Percentiles rank a stretch among this genome's conserved stretches.
These are phyloP conservation scores for Darevskia nairensis DNA, from an alignment of 2,797 vertebrate genomes.

Conservation along the genomic window DNA sequence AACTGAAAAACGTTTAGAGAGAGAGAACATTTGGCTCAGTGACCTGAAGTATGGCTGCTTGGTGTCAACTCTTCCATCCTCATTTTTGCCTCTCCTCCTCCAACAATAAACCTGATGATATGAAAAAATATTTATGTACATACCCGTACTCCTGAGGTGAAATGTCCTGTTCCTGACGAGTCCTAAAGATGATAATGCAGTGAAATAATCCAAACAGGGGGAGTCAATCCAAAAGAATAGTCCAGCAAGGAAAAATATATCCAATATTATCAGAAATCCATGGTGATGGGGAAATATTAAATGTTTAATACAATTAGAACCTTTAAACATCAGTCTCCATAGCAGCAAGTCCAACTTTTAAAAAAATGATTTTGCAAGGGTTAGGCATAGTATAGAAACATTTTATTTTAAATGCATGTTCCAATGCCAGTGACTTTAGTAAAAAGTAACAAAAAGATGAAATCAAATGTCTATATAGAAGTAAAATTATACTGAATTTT, in stretches of 20 bases:
- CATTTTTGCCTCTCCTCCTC: constrained; percentile 54
- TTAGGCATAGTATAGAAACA: constrained; percentile 85
- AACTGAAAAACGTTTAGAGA: not conserved
- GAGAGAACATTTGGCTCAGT: not conserved
- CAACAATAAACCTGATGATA: constrained; percentile 77
- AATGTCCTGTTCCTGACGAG: constrained; percentile 86
- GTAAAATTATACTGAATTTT: constrained; percentile 77
- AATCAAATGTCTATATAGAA: constrained; percentile 82
- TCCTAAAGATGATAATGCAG: constrained; percentile 88
- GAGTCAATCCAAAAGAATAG: constrained; percentile 87
- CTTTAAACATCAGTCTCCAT: constrained; percentile 84
- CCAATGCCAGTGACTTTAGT: constrained; percentile 84
- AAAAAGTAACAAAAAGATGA: constrained; percentile 83
- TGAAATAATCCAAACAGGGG: constrained; percentile 88
- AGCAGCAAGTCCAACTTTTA: constrained; percentile 83
- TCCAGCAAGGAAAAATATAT: constrained; percentile 88
- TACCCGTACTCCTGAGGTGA: constrained; percentile 87
- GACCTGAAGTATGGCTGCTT: constrained; percentile 7
- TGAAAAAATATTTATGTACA: constrained; percentile 81
- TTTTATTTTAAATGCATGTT: constrained; percentile 79
- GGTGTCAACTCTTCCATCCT: constrained; percentile 41
- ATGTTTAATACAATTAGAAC: constrained; percentile 86
- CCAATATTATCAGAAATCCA: constrained; percentile 87
- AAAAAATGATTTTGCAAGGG: constrained; percentile 82
- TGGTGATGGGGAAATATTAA: constrained; percentile 83